Percentiles rank a stretch among this genome's conserved stretches.
These are phyloP conservation scores for Epinephelus awoara DNA, from an alignment of 2,797 vertebrate genomes.

Conservation along the genomic window DNA sequence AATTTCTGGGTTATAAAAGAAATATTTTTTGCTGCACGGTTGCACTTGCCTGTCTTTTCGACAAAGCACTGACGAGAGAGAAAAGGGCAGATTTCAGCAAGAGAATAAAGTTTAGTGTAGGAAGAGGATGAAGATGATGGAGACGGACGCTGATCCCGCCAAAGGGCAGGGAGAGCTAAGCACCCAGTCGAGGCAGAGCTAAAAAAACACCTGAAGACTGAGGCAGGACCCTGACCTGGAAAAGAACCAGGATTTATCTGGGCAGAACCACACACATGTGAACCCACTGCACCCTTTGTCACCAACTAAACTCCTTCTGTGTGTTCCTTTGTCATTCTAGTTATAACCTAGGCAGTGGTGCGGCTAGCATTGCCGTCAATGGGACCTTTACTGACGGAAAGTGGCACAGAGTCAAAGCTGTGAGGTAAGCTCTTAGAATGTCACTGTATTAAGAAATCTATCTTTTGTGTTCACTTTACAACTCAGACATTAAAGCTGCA, in stretches of 20 bases:
- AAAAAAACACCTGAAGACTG: constrained; percentile 23
- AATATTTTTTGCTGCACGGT: neutral
- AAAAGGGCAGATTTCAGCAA: constrained; percentile 4
- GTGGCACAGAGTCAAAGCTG: constrained; percentile 97
- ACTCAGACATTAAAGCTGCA: neutral
- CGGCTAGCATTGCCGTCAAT: constrained; percentile 88
- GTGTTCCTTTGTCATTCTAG: constrained; percentile 76
- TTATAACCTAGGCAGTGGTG: constrained; percentile 95
- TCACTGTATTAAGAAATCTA: neutral
- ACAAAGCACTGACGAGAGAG: neutral
- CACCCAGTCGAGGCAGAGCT: constrained; percentile 9
- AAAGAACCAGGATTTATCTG: constrained; percentile 24
- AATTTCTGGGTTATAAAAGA: neutral
- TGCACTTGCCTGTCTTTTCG: neutral
- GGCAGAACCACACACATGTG: neutral
- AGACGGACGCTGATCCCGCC: constrained; percentile 13
- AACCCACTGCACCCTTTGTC: neutral
- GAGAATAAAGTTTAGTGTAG: constrained; percentile 10
- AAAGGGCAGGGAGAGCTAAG: constrained; percentile 15
- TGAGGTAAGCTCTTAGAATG: constrained; percentile 84
- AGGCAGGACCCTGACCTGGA: constrained; percentile 7
- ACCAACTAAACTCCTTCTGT: neutral
- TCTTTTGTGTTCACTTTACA: neutral
- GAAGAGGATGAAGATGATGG: constrained; percentile 17
- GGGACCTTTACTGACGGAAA: constrained; percentile 93